Base-by-base conservation (phyloP, 92 coral and sea anemone species). In the Nematostella vectensis region DNA sequence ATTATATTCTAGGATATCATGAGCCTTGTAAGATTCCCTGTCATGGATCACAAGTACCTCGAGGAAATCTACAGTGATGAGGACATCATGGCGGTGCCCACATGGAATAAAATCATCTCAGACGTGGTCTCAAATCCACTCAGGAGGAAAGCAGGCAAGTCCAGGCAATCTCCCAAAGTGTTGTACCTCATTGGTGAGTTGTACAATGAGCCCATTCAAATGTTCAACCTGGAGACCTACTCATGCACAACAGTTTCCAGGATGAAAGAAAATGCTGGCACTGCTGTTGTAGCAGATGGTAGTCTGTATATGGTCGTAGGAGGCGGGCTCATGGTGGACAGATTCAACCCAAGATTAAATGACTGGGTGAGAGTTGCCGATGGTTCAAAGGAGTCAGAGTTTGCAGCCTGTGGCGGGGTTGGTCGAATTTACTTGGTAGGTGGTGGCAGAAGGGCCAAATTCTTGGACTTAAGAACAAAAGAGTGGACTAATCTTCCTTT, bases 391-490 rank as follows among this genome's bases (percentile, higher is more conserved):
- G 93, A 83, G 38, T 48, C 63, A 29, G 79, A 79, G 16, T 73
- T 63, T 30, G 82, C 65, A 1, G 72, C 81, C 4, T 83, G 94
- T 56, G 78, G 73, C 50, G 79, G 82, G 31, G 51, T 74, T 50
- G 78, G 86, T 4, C 56, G 67, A 2, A 83, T 83, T 42, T 83
- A 68, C 52, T 78, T 83, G 4, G 57, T 83, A 20, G 94, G 94
- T 2, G 87, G 94, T 28, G 78, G 81, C 18, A 80, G 75, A 57
- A 63, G 94, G 51, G 94, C 79, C 12, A 83, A 83, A 66, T 67
- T 64, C 43, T 62, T 83, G 39, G 66, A 79, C 50, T 55, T 69
- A 2, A 63, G 54, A 10, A 49, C 87, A 9, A 69, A 78, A 23
- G 45, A 69, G 3, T 83, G 93, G 93, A 56, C 42, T 29, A 50